Base-by-base conservation (phyloP, 2,797 vertebrate genomes). In the Okamejei kenojei region DNA sequence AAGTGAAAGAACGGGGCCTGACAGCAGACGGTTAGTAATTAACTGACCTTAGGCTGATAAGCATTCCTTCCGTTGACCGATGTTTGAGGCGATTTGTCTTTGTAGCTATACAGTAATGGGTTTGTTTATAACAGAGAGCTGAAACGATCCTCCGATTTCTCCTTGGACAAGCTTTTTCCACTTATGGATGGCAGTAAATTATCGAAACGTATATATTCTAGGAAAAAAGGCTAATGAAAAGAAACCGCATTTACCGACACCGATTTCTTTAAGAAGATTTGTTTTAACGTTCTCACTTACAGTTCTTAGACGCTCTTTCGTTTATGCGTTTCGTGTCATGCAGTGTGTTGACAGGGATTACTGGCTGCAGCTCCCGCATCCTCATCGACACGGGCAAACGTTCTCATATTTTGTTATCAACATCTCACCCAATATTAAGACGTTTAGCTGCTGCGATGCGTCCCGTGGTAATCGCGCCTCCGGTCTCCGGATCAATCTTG, bases 21-120 rank as follows among this genome's bases (percentile, higher is more conserved):
- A 26, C 19, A 92, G 71, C 90, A 45, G 68, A n/a, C 58, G 73
- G 90, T 92, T 71, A 54, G 90, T n/a, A 76, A 92, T 76, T 76
- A 74, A 92, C 35, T n/a, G 54, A 76, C 11, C 38, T 76, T 26
- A 26, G 84, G 29, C 90, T 76, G 71, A 92, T 58, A 92, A 92
- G 38, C 90, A 54, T 73, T 45, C 45, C 90, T 76, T 74, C 23
- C n/a, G 65, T 58, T 92, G 90, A 76, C 76, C 13, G 71, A 76
- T 76, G 90, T 45, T 74, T 92, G 15, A 92, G 90, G 26, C 29
- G 35, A 23, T 92, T 54, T 32, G 71, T 92, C 71, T 74, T 91
- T 91, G 68, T 91, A 91, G 35, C 90, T 91, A 23, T 92, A 76
- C 71, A 92, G 90, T 76, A 76, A 92, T 76, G 90, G 71, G n/a